Conservation (phyloP, 2,113 vertebrate species). For the Scortum barcoo region DNA sequence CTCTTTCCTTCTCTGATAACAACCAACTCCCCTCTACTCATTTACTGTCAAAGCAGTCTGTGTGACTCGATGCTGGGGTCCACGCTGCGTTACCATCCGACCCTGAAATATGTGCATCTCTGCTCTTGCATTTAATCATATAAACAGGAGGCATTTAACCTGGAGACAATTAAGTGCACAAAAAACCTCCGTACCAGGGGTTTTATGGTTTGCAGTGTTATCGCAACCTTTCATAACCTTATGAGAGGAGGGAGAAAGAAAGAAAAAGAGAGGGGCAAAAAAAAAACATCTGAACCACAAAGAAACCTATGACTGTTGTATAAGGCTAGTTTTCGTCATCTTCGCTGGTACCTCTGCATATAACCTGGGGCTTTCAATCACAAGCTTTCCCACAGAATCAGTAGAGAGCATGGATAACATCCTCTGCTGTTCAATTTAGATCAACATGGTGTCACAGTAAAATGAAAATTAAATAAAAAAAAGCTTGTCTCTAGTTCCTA, state of each 20-base stretch:
- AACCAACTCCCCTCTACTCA: constrained; percentile 47
- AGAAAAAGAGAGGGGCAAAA: background rate
- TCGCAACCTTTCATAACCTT: constrained; percentile 25
- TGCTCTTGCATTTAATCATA: background rate
- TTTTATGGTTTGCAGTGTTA: constrained; percentile 6
- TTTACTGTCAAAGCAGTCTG: constrained; percentile 42
- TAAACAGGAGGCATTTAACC: background rate
- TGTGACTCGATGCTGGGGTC: constrained; percentile 11
- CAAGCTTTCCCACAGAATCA: constrained; percentile 72
- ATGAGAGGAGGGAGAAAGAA: background rate
- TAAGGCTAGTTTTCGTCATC: constrained; percentile 50
- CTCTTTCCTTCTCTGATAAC: constrained; percentile 59
- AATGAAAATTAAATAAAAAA: too few relatives aligned
- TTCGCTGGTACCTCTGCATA: constrained; percentile 41
- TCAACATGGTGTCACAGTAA: constrained; percentile 1
- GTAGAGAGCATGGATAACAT: constrained; percentile 51
- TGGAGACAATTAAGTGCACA: background rate
- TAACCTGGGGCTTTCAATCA: constrained; percentile 74
- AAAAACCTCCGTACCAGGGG: background rate
- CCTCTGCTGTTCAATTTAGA: constrained; percentile 23
- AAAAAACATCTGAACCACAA: constrained; percentile 41
- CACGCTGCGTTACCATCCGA: constrained; percentile 1
- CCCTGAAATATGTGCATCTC: background rate
- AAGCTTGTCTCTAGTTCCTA: background rate
- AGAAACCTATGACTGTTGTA: constrained; percentile 68